Conservation (phyloP, 2,797 vertebrate species). For the Malurus splendens region DNA sequence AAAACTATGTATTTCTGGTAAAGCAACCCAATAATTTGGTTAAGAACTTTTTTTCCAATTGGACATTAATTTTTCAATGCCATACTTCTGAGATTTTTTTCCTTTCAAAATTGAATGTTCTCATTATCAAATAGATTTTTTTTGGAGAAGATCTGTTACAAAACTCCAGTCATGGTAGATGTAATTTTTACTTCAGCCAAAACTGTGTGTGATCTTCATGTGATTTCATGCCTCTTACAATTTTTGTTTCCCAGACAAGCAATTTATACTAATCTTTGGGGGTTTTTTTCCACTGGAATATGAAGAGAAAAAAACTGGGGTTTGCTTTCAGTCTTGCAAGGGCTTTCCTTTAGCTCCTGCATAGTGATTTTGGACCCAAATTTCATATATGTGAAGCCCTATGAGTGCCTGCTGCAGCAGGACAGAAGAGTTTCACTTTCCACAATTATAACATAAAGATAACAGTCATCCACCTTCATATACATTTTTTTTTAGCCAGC, state of each 20-base stretch:
- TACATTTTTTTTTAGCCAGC: background rate
- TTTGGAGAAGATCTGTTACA: background rate
- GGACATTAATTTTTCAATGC: background rate
- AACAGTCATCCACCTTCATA: background rate
- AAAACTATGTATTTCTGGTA: background rate
- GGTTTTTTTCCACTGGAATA: background rate
- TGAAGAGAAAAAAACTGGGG: background rate
- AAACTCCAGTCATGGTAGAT: background rate
- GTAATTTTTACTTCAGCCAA: background rate
- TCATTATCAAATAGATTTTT: background rate
- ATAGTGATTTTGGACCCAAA: background rate
- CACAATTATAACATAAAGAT: background rate
- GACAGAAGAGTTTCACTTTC: background rate
- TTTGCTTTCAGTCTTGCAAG: background rate
- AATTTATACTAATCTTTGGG: background rate
- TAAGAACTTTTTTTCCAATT: background rate
- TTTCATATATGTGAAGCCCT: background rate
- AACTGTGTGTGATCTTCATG: background rate
- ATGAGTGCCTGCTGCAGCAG: background rate
- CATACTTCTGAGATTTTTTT: background rate
- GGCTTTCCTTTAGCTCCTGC: background rate
- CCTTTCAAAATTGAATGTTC: background rate
- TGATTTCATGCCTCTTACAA: background rate
- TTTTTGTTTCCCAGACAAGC: background rate
- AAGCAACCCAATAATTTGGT: background rate